phyloP scores from a whole-genome alignment of 2,888 invertebrate genomes.

The Philereme transversata region DNA sequence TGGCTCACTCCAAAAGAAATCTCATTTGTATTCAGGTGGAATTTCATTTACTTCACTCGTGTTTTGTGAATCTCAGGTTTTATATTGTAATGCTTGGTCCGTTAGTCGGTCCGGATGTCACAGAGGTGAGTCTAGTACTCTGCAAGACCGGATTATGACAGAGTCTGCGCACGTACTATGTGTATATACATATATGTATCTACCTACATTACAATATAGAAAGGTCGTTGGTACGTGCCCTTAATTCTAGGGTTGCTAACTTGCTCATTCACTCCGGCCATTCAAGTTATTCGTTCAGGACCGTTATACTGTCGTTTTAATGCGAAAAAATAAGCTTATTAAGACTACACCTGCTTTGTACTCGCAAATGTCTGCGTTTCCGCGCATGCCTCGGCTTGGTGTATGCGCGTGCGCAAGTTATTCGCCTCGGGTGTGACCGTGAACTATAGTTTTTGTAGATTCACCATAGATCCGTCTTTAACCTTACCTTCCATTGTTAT shows the following conservation, averaged over 20 bases:
- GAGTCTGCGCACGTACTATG: constrained; percentile 55
- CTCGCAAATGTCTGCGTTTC: constrained; percentile 69
- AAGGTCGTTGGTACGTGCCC: constrained; percentile 60
- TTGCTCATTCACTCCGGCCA: constrained; percentile 51
- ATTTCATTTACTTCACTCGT: constrained; percentile 74
- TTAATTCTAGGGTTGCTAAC: constrained; percentile 52
- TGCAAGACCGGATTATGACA: constrained; percentile 55
- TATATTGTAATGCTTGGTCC: constrained; percentile 63
- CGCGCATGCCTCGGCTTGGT: constrained; percentile 47
- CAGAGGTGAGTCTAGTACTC: constrained; percentile 49
- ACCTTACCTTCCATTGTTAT: constrained; percentile 44
- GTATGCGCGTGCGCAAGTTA: constrained; percentile 16
- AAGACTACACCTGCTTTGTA: constrained; percentile 68
- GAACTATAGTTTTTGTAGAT: constrained; percentile 75
- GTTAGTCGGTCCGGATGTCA: constrained; percentile 69
- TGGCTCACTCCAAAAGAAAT: constrained; percentile 73
- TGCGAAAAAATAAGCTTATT: constrained; percentile 64
- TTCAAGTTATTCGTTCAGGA: constrained; percentile 51
- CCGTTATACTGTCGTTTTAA: constrained; percentile 66
- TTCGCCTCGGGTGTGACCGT: constrained; percentile 48
- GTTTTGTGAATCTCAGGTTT: constrained; percentile 72
- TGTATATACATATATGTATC: constrained; percentile 37
- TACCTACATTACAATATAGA: constrained; percentile 41
- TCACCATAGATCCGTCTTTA: constrained; percentile 69
- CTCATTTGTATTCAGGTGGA: constrained; percentile 65